phyloP scores from a whole-genome alignment of 2,113 vertebrate species.

The Paramormyrops kingsleyae region DNA sequence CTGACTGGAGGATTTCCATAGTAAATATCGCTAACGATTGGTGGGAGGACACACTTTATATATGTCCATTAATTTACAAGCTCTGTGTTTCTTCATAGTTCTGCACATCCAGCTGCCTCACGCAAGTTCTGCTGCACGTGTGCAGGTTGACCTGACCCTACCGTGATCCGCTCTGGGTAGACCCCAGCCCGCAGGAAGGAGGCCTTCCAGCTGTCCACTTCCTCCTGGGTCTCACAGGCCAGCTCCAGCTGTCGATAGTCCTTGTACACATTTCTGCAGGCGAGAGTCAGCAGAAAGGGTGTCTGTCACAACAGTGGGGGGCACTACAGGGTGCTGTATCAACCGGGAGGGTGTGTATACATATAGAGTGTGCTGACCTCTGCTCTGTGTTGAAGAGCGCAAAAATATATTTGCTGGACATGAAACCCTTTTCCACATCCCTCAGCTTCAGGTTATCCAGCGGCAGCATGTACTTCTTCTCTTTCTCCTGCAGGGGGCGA shows the following conservation, averaged over 20 bases:
- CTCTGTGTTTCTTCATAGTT: background rate
- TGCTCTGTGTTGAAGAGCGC: conserved; percentile 94
- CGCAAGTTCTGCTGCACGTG: background rate
- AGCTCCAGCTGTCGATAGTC: conserved; percentile 91
- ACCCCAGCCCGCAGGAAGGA: conserved; percentile 91
- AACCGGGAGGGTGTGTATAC: background rate
- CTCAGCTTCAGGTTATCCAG: conserved; percentile 90
- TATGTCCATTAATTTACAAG: background rate
- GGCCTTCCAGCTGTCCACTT: conserved; percentile 94
- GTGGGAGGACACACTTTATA: background rate
- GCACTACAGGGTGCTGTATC: background rate
- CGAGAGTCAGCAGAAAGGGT: background rate
- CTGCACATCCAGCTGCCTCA: background rate
- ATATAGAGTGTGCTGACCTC: conserved; percentile 57
- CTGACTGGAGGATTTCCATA: background rate
- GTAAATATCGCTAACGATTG: background rate
- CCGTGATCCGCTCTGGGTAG: conserved; percentile 86
- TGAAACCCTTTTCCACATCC: conserved; percentile 93
- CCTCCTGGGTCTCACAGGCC: conserved; percentile 91
- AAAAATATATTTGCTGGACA: conserved; percentile 95
- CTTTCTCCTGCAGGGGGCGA: conserved; percentile 64
- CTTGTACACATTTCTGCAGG: conserved; percentile 87
- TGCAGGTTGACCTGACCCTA: conserved; percentile 45
- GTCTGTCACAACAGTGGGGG: background rate
- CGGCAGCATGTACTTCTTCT: conserved; percentile 90